Base-by-base conservation (phyloP, 2,113 vertebrate genomes). In the Greenwoodochromis staneri region DNA sequence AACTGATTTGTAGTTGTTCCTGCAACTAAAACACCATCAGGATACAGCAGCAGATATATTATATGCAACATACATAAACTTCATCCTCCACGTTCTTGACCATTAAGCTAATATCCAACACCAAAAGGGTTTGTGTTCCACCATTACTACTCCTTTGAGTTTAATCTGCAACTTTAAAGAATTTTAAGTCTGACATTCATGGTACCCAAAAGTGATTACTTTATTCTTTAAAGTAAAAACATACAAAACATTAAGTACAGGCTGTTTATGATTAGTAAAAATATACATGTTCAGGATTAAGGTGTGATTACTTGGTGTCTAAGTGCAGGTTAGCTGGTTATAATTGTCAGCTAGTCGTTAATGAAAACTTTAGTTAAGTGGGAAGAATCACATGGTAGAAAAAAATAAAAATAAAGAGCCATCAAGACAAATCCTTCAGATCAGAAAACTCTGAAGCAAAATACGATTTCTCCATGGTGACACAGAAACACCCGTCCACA, bases 161-260 rank as follows among this genome's bases (percentile, higher is more conserved):
- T 88, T 40, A 73, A 80, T 81, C 84, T 89, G 82, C 81, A 38
- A 78, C 88, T 81, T 82, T 45, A 85, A 94, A 96, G 19, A 95
- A 96, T 89, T 81, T 95, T 95, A 95, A 93, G 89, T 94, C 95
- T 94, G 95, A 96, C 95, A 95, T 94, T 88, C 86, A 91, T 95
- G 94, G 94, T 96, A 96, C 95, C 94, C 92, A 96, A 95, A 96
- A 95, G 91, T 91, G 88, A 95, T 93, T 93, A 88, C 95, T 96
- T 96, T 97, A 96, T 96, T 96, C 93, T 95, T 94, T 89, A 95
- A 95, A 92, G 88, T 90, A 91, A 93, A 66, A 91, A 95, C 89
- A 95, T 93, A 96, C 94, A 96, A 27, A 91, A 95, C 93, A 95
- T 88, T 86, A 94, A 93, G 92, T 96, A 96, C 95, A 96, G 57